phyloP scores from a whole-genome alignment of 2,888 invertebrate genomes.

The Hesperia comma region DNA sequence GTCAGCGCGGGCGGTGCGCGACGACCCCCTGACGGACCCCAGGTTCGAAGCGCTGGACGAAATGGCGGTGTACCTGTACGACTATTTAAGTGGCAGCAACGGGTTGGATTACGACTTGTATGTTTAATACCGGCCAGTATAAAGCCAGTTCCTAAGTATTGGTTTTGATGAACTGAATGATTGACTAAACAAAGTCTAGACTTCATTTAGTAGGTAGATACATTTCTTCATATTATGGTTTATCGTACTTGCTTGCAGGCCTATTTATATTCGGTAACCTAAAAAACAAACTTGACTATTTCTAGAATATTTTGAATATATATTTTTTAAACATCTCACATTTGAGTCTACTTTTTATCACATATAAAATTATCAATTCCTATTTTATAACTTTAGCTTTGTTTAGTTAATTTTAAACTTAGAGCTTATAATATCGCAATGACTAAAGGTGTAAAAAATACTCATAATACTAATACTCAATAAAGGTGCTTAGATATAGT shows the following conservation, averaged over 20 bases:
- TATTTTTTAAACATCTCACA: too few species aligned
- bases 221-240: too few species aligned
- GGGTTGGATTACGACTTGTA: conserved; percentile 83
- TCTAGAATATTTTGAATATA: too few species aligned
- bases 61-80: conserved; percentile 85
- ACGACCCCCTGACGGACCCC: conserved; percentile 66
- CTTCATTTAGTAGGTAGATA: not conserved
- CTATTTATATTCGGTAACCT: too few species aligned
- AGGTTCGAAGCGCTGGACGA: conserved; percentile 81
- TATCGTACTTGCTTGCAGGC: too few species aligned
- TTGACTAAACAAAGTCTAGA: not conserved
- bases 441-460: conserved; percentile 4
- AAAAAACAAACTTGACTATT: too few species aligned
- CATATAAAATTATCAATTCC: too few species aligned
- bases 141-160: not conserved
- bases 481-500: conserved; percentile 26
- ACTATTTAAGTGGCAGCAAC: conserved; percentile 85
- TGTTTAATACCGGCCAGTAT: conserved; percentile 54
- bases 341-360: too few species aligned
- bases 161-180: not conserved
- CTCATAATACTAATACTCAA: conserved; percentile 24
- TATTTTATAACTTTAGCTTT: not conserved
- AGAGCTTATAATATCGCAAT: not conserved
- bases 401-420: not conserved
- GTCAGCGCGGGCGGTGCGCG: conserved; percentile 77